Evolutionary conservation across 2,797 vertebrate species (phyloP).

Genomic region (Myoxocephalus aenaeus): DNA sequence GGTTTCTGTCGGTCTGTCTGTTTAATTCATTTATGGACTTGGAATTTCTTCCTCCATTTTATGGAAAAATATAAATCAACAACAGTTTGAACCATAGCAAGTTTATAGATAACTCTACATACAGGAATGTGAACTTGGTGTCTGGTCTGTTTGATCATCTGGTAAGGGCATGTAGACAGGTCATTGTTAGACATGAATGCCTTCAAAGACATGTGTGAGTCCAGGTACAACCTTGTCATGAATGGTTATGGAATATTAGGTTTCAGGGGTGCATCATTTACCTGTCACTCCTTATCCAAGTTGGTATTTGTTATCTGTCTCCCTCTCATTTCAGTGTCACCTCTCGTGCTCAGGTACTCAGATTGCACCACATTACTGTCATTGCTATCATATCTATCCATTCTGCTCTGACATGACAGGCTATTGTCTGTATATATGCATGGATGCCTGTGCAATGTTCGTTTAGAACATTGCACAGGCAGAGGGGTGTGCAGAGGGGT

Average conservation of each 20-base stretch:
- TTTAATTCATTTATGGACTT: not conserved
- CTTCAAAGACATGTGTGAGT: constrained; percentile 15
- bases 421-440: constrained; percentile 29
- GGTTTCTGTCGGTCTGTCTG: not conserved
- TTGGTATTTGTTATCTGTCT: constrained; percentile 32
- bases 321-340: constrained; percentile 14
- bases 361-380: constrained; percentile 41
- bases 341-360: constrained; percentile 7
- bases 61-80: constrained; percentile 2
- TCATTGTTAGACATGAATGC: constrained; percentile 46
- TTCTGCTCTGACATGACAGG: constrained; percentile 28
- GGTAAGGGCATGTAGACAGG: not conserved
- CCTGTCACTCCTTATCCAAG: constrained; percentile 54
- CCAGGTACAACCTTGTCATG: constrained; percentile 23
- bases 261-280: constrained; percentile 24
- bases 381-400: constrained; percentile 35
- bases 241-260: constrained; percentile 22
- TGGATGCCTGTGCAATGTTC: not conserved
- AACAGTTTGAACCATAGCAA: not conserved
- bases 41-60: not conserved
- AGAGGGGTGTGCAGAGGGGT: constrained; percentile 34
- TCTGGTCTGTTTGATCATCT: constrained; percentile 11
- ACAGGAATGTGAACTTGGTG: constrained; percentile 21
- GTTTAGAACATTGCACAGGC: constrained; percentile 9
- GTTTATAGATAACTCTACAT: not conserved